phyloP scores from a whole-genome alignment of 1,140 invertebrate species.

The Drosophila kepulauana region DNA sequence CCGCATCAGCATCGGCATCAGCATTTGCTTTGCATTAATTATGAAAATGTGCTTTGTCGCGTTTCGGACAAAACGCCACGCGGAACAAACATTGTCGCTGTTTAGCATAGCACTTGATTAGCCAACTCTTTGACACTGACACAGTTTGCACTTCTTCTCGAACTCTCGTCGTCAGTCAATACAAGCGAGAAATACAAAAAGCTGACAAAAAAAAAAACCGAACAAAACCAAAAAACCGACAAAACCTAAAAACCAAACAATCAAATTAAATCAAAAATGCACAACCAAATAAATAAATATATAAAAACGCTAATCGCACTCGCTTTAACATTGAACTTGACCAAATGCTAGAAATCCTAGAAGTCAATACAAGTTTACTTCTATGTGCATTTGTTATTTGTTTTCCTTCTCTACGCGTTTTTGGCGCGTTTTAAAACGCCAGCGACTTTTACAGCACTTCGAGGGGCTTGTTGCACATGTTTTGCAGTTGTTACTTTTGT shows the following conservation, averaged over 20 bases:
- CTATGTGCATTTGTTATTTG: background rate
- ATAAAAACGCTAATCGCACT: constrained; percentile 29
- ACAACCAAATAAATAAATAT: constrained; percentile 1
- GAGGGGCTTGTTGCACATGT: constrained; percentile 14
- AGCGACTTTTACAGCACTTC: constrained; percentile 15
- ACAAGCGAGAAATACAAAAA: background rate
- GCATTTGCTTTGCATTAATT: constrained; percentile 55
- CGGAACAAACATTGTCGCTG: constrained; percentile 50
- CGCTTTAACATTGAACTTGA: constrained; percentile 66
- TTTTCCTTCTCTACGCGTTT: constrained; percentile 8
- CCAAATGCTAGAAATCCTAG: constrained; percentile 28
- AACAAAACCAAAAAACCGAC: constrained; percentile 2
- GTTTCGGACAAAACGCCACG: constrained; percentile 21
- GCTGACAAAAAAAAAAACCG: constrained; percentile 4
- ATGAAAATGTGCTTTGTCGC: constrained; percentile 38
- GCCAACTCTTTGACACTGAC: constrained; percentile 61
- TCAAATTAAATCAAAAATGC: constrained; percentile 22
- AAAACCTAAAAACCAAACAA: constrained; percentile 5
- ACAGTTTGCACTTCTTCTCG: constrained; percentile 59
- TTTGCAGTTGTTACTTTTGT: constrained; percentile 4
- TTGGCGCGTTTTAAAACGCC: constrained; percentile 24
- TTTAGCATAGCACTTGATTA: constrained; percentile 72
- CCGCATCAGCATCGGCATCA: constrained; percentile 3
- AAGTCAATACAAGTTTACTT: constrained; percentile 23
- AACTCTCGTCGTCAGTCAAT: constrained; percentile 33